Evolutionary conservation across 2,113 vertebrate species (phyloP).

Genomic region (Menura novaehollandiae): DNA sequence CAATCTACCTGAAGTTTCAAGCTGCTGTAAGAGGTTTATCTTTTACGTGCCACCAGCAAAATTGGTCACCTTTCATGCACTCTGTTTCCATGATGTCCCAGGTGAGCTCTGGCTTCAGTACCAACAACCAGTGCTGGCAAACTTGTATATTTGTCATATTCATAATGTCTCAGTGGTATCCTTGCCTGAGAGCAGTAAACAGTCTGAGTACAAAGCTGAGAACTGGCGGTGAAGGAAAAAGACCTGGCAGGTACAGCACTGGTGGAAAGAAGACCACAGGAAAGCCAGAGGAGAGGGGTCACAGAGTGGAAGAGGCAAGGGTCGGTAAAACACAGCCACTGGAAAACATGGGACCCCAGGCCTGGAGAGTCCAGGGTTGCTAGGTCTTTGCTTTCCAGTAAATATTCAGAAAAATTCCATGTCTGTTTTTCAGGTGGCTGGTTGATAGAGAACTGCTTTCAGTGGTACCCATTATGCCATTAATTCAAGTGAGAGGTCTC

Average conservation of each 20-base stretch:
- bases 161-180: background rate
- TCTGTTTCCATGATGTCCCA: background rate
- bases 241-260: background rate
- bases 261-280: background rate
- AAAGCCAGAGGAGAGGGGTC: background rate
- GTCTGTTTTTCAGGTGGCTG: background rate
- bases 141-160: background rate
- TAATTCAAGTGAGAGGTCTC: background rate
- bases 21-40: background rate
- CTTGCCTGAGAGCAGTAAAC: background rate
- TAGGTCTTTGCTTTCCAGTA: background rate
- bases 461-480: background rate
- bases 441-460: background rate
- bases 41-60: background rate
- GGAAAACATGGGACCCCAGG: background rate
- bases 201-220: background rate
- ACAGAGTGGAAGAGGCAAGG: background rate
- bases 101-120: background rate
- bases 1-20: background rate
- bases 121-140: background rate
- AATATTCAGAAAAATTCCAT: background rate
- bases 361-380: background rate
- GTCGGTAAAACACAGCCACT: background rate
- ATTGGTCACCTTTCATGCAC: fast-evolving
- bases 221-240: background rate